Evolutionary conservation across 2,113 vertebrate genomes (phyloP).

Genomic region (Canis aureus): DNA sequence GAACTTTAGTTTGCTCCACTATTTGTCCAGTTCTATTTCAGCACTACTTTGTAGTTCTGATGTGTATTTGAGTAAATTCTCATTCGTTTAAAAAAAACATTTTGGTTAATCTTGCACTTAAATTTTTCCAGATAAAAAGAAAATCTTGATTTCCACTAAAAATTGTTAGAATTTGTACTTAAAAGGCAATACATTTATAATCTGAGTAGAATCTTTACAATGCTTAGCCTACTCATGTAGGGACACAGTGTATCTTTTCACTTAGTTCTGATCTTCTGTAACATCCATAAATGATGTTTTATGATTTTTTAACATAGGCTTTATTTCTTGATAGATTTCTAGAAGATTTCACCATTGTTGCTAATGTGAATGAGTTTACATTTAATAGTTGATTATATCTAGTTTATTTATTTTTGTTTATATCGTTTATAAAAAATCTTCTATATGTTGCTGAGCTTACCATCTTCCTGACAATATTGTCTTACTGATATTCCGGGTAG

Average conservation of each 20-base stretch:
- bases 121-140: neutral
- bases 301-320: neutral
- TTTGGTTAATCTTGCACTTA: neutral
- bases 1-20: neutral
- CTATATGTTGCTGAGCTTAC: neutral
- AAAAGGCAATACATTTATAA: neutral
- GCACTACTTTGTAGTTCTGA: neutral
- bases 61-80: neutral
- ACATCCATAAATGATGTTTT: neutral
- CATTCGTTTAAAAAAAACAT: neutral
- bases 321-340: neutral
- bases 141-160: constrained; percentile 13
- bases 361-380: neutral
- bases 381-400: neutral
- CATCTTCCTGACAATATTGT: neutral
- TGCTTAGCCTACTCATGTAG: neutral
- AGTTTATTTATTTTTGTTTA: neutral
- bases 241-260: neutral
- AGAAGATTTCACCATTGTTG: neutral
- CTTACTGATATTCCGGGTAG: neutral
- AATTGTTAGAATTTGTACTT: neutral
- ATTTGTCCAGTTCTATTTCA: neutral
- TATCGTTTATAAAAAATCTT: neutral
- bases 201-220: neutral
- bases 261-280: neutral